phyloP scores from a whole-genome alignment of 2,113 vertebrate genomes.

The Perccottus glenii region DNA sequence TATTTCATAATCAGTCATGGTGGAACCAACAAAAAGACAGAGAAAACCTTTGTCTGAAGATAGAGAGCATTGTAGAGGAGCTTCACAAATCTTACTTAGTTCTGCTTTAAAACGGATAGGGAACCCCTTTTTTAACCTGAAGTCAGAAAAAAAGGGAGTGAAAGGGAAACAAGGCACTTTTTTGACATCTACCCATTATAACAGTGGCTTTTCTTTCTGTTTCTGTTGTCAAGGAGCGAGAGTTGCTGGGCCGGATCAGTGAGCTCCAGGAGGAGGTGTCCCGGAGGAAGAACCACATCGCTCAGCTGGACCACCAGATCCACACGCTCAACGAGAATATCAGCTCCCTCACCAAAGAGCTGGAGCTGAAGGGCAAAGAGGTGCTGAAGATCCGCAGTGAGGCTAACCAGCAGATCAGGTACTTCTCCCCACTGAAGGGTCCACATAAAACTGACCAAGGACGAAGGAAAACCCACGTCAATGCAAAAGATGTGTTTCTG shows the following conservation, averaged over 20 bases:
- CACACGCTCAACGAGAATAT: constrained; percentile 95
- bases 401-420: constrained; percentile 98
- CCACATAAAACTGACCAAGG: background rate
- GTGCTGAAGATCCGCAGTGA: constrained; percentile 97
- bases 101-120: too few species aligned
- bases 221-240: constrained; percentile 81
- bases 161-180: background rate
- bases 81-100: too few species aligned
- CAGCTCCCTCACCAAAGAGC: constrained; percentile 92
- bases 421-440: background rate
- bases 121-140: too few species aligned
- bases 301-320: constrained; percentile 93
- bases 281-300: constrained; percentile 92
- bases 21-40: too few species aligned
- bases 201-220: background rate
- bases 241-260: constrained; percentile 87
- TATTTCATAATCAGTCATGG: too few species aligned
- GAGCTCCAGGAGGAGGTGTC: constrained; percentile 92
- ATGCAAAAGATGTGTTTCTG: too few species aligned
- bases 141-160: too few species aligned
- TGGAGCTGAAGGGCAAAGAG: constrained; percentile 97
- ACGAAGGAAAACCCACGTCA: background rate
- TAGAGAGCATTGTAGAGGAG: too few species aligned
- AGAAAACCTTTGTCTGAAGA: too few species aligned
- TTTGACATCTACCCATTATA: background rate